Conservation (phyloP, 2,113 vertebrate species). For the Bucco capensis region DNA sequence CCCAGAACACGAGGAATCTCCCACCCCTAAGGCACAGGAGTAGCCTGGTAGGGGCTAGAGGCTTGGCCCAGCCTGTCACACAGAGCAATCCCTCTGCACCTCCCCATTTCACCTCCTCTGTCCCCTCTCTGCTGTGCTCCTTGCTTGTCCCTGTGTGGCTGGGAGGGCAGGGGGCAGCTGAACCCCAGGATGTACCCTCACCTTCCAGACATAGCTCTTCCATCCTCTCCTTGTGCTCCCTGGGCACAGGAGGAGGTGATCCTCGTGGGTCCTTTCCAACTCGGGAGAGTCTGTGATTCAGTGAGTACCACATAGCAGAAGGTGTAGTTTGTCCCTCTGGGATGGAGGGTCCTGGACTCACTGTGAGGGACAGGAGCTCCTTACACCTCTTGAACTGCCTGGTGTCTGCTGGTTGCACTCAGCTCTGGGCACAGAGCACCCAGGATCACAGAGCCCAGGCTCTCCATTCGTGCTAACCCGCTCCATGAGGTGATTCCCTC, state of each 20-base stretch:
- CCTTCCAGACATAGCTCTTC: background rate
- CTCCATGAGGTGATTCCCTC: background rate
- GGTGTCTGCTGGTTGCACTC: background rate
- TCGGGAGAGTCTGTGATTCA: too few relatives aligned
- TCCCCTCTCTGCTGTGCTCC: background rate
- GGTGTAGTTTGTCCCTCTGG: accelerated
- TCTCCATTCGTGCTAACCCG: background rate
- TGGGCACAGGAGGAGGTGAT: too few relatives aligned
- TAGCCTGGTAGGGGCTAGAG: background rate
- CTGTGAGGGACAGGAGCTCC: too few relatives aligned
- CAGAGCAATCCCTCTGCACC: background rate
- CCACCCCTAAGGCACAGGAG: background rate
- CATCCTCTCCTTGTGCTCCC: background rate
- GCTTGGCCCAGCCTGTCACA: background rate
- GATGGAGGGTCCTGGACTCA: background rate
- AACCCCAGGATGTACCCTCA: background rate
- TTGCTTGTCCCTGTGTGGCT: background rate
- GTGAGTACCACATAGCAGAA: background rate
- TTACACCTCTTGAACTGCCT: accelerated
- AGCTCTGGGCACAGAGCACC: background rate
- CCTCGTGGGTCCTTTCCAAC: too few relatives aligned
- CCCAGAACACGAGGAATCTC: background rate
- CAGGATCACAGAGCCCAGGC: background rate
- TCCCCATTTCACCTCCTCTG: background rate
- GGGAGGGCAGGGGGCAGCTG: background rate